These are phyloP conservation scores for Mustela erminea DNA, from an alignment of 2,797 vertebrate genomes.

Conservation along the genomic window DNA sequence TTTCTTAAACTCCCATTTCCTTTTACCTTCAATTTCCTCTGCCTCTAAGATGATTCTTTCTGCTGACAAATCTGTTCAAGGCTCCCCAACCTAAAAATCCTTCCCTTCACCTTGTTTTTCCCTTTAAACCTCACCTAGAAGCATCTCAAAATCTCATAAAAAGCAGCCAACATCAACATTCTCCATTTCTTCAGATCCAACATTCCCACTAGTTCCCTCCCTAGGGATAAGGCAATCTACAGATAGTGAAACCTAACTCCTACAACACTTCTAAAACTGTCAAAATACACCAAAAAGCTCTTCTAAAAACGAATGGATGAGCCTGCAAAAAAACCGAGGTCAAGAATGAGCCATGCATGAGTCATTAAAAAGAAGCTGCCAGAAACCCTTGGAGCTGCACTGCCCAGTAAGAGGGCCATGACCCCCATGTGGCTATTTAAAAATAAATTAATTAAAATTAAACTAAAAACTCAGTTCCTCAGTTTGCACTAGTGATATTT, in stretches of 20 bases:
- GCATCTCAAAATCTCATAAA: neutral
- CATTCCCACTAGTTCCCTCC: neutral
- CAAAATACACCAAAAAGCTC: neutral
- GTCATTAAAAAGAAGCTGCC: neutral
- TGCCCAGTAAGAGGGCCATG: neutral
- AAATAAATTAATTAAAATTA: constrained; percentile 40
- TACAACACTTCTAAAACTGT: neutral
- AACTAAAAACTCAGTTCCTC: constrained; percentile 34
- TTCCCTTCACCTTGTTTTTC: neutral
- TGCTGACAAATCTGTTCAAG: neutral
- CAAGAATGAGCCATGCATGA: neutral
- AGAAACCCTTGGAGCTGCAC: neutral
- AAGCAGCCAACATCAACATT: constrained; percentile 20
- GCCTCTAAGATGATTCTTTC: neutral
- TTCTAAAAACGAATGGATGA: neutral
- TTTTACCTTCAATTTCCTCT: constrained; percentile 9
- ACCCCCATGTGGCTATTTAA: neutral
- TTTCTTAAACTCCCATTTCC: neutral
- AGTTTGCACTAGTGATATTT: neutral
- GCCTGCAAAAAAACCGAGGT: neutral
- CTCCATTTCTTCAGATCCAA: neutral
- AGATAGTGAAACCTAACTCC: neutral
- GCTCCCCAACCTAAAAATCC: neutral
- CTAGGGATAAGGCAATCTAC: neutral
- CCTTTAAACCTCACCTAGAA: neutral